Evolutionary conservation across 1,140 invertebrate species (phyloP).

Genomic region (Rhynchophorus ferrugineus): DNA sequence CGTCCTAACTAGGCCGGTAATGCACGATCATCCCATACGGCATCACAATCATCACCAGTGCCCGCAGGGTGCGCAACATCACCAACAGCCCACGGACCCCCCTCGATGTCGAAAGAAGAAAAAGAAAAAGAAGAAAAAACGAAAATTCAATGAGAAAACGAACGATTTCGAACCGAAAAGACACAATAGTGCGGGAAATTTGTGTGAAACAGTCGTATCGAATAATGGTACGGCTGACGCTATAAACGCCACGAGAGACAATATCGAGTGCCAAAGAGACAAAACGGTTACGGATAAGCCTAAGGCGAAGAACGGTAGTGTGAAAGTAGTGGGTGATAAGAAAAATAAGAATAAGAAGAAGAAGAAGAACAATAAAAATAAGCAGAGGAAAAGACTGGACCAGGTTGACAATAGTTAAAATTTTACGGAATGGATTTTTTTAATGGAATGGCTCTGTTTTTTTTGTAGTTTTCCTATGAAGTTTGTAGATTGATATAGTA

Average conservation of each 20-base stretch:
- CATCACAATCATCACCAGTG: slow-evolving; percentile 33
- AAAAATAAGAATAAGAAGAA: slow-evolving; percentile 33
- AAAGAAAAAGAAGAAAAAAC: slow-evolving; percentile 39
- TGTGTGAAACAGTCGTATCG: slow-evolving; percentile 28
- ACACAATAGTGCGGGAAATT: slow-evolving; percentile 28
- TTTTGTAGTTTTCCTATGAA: slow-evolving; percentile 1
- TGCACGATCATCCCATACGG: slow-evolving; percentile 46
- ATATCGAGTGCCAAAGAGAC: slow-evolving; percentile 41
- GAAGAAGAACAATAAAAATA: slow-evolving; percentile 24
- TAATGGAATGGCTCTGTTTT: slow-evolving; percentile 15
- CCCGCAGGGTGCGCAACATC: slow-evolving; percentile 12
- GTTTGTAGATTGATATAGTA: slow-evolving; percentile 11
- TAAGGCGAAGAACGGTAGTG: slow-evolving; percentile 28
- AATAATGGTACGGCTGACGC: neutral
- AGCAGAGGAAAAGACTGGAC: slow-evolving; percentile 33
- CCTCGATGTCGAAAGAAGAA: slow-evolving; percentile 33
- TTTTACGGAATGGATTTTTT: slow-evolving; percentile 15
- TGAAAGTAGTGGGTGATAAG: slow-evolving; percentile 27
- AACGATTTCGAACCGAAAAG: slow-evolving; percentile 24
- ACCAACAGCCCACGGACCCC: slow-evolving; percentile 15
- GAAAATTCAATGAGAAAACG: slow-evolving; percentile 31
- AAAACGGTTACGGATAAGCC: slow-evolving; percentile 28
- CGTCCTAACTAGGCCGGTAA: slow-evolving; percentile 56
- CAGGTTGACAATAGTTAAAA: slow-evolving; percentile 23
- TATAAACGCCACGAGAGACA: slow-evolving; percentile 25